Base-by-base conservation (phyloP, 2,888 invertebrate species). In the Macaria notata region DNA sequence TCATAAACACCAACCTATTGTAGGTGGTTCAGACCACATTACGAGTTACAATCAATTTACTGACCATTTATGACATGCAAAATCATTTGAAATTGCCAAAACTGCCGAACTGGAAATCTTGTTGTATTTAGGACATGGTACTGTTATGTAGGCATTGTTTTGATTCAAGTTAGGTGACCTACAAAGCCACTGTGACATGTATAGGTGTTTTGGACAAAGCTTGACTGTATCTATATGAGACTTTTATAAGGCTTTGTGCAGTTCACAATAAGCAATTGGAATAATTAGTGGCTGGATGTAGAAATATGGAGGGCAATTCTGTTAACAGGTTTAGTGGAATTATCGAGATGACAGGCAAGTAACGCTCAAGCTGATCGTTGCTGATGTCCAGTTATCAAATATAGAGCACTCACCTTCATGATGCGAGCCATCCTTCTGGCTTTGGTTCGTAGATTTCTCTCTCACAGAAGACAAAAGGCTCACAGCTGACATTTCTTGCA, bases 401-500 rank as follows among this genome's bases (percentile, higher is more conserved):
- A 0, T 42, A 41, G n/a, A 19, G 54, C 56, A 73, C 76, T 80
- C 78, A 90, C 91, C 90, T 84, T 89, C 84, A 63, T 79, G 79
- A 66, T 77, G 84, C 69, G 83, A 81, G 77, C 83, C 88, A 81
- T 91, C 85, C 73, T 83, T 83, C 70, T 78, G 86, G 79, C 75
- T 83, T 73, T 84, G 86, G 72, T 84, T 88, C 76, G 76, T 83
- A 69, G 89, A 86, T 85, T 85, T 91, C 82, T 91, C 91, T 84
- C 84, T 86, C 85, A 84, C 81, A 77, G 86, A 84, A 83, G 88
- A 88, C 86, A 89, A 84, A 76, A 88, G 77, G 78, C 79, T 89
- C 84, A 84, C 92, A 88, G 90, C 89, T 91, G 92, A 92, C 92
- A 92, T 92, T 86, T 87, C 87, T 87, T 77, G 78, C 76, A 76